Evolutionary conservation across 2,797 vertebrate genomes (phyloP), one percentile per base, ranked within the genome.

Genomic region (Schizothorax lantsangensis): DNA sequence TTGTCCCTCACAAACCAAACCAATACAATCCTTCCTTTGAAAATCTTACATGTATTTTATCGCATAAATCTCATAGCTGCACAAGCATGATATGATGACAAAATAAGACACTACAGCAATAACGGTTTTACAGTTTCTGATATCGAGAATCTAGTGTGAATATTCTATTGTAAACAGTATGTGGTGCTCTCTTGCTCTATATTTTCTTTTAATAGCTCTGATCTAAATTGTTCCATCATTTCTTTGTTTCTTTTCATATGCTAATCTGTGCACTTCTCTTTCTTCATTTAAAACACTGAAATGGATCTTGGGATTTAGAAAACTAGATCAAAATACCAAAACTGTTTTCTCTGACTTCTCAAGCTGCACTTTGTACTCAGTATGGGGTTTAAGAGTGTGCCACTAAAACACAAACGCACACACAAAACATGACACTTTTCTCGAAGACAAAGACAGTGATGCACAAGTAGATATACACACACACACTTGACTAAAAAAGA

Each of bases 241-340:
- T 68, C 21, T 19, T 54, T 36, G 79, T 54, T 75, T 86, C 45
- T n/a, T 72, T 79, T 36, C 26, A 38, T 45, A 15, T 40, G 12
- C 33, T 72, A 78, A 72, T 80, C 26, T 79, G 43, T 6, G n/a
- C 12, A 47, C 40, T 52, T 59, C 52, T 84, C 45, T 73, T 72
- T 81, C 40, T 88, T 83, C 14, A 17, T 84, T 21, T 71, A 52
- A 52, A 38, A 78, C 43, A 78, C 40, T 30, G 47, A 72, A 79
- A 59, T 38, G 10, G 15, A 71, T 88, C 47, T 78, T 49, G 43
- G 64, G 79, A 85, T 59, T 78, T 84, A 66, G 30, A 59, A 45
- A 68, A 85, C 79, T 59, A 68, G 75, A 54, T 66, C 79, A 88
- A 88, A 71, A 75, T 74, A 68, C 38, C 38, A 66, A 68, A 74